Evolutionary conservation across 1,140 invertebrate genomes (phyloP), one percentile per base, ranked within the genome.

Genomic region (Eciton burchellii): DNA sequence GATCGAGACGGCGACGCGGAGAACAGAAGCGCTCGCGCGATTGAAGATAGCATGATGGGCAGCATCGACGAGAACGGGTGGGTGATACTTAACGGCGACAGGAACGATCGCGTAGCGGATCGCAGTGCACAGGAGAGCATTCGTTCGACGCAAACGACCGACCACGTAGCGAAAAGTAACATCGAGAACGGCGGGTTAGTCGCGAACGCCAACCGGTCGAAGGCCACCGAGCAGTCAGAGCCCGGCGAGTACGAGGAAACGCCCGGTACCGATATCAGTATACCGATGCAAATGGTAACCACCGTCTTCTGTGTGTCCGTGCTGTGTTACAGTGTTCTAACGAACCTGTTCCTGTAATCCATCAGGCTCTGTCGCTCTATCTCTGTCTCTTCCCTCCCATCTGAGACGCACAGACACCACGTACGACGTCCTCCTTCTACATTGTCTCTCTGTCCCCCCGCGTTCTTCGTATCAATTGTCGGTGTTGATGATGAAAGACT

Each of bases 221-320:
- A 92, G 90, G 88, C 89, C 83, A 91, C 84, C 74, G 84, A 86
- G 79, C 82, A 82, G 81, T 59, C 79, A 84, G 43, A 24, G 29
- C 21, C 49, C 35, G 71, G 77, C 88, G 89, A 91, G 83, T 85
- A 85, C 82, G 86, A 91, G 82, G 87, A 89, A 85, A 85, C 84
- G 70, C 49, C 83, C 82, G 90, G 86, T 83, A 85, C 86, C 87
- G 86, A 92, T 90, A 88, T 90, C 89, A 91, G 89, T 92, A 90
- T 92, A 91, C 92, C 92, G 82, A 92, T 94, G 90, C 89, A 93
- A 92, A 94, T 94, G 93, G 93, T 94, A 93, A 94, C 93, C 89
- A 94, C 93, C 91, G 92, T 93, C 88, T 91, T 94, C 90, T 94
- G 93, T 93, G 91, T 94, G 89, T 94, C 93, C 88, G 92, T 94